Base-by-base conservation (phyloP, 2,113 vertebrate genomes). In the Urocynchramus pylzowi region DNA sequence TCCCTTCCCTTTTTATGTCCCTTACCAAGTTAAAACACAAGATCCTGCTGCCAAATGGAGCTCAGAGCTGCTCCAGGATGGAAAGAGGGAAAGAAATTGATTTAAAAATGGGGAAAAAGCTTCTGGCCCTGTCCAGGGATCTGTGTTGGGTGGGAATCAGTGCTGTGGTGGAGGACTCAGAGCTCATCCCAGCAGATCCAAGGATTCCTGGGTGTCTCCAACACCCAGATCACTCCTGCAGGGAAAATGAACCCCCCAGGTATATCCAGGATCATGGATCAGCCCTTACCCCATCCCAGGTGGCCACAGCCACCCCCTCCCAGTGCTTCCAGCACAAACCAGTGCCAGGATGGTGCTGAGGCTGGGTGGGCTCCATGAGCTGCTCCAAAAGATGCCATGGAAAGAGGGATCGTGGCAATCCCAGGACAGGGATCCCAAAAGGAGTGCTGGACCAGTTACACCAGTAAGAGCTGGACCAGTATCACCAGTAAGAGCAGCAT, bases 21-120 rank as follows among this genome's bases (percentile, higher is more conserved):
- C 0, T 45, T 23, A n/a, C 3, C 1, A 1, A 77, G 81, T 56
- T 74, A 59, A 56, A 82, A 11, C 0, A 0, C 0, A 10, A 50
- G 64, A 73, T 64, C n/a, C 49, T 5, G 5, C 0, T 1, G 74
- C 65, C 0, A 7, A 65, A 15, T 1, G 1, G 70, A 44, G n/a
- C 33, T 27, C 47, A 30, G 22, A 52, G 33, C 53, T 49, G 31
- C 16, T 57, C 54, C n/a, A 8, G 64, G 54, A 89, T 53, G 39
- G 37, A 47, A 69, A 82, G 13, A 14, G 28, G 7, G 10, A 1
- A 14, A 37, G 13, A 24, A 30, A 30, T 3, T 2, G 19, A 31
- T 28, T 28, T 7, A 33, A 13, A 13, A 35, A 33, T 11, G 7
- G 28, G 18, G 7, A 69, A 4, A 59, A 85, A 69, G 3, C 26